These are phyloP conservation scores for Myotis brandtii DNA, from an alignment of 2,113 vertebrate species.

Conservation along the genomic window DNA sequence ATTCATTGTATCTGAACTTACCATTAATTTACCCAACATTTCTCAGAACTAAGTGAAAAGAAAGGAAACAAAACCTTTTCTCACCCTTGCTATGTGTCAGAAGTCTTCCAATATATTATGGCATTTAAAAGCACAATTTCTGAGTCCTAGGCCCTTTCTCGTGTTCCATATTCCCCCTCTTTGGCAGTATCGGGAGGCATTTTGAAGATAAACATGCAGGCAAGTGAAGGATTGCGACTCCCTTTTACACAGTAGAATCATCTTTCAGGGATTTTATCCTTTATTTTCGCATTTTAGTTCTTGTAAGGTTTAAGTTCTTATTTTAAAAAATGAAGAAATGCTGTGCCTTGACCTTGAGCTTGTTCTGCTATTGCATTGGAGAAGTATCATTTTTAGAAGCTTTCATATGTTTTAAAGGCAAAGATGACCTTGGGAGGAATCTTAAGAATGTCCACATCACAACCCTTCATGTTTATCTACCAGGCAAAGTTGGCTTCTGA, in stretches of 20 bases:
- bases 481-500: not conserved
- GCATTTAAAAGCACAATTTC: not conserved
- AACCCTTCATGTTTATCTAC: not conserved
- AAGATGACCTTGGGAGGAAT: constrained; percentile 1
- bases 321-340: constrained; percentile 32
- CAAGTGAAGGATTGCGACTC: not conserved
- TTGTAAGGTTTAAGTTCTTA: not conserved
- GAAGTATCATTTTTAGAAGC: not conserved
- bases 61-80: not conserved
- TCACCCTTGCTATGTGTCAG: not conserved
- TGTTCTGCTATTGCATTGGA: not conserved
- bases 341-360: constrained; percentile 20
- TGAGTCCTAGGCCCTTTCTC: not conserved
- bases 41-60: not conserved
- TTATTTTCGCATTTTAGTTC: constrained; percentile 12
- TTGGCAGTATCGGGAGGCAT: not conserved
- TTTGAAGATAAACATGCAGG: constrained; percentile 20
- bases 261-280: constrained; percentile 17
- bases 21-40: not conserved
- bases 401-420: constrained; percentile 27
- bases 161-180: not conserved
- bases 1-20: not conserved
- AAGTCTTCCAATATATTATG: not conserved
- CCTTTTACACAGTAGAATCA: not conserved
- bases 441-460: not conserved